phyloP scores from a whole-genome alignment of 1,140 invertebrate genomes.

The Uloborus diversus region DNA sequence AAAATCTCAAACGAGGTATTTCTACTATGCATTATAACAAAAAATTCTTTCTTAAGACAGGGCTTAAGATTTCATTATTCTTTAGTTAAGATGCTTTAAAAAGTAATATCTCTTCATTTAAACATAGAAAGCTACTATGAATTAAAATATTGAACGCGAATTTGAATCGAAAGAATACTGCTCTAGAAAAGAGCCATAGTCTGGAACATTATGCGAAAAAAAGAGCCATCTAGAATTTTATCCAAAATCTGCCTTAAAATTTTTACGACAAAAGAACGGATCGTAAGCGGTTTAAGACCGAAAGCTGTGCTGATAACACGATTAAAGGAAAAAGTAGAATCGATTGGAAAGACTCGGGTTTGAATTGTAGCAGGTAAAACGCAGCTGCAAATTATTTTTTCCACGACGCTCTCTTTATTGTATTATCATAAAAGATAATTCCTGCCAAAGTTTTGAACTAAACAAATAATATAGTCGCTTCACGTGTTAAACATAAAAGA shows the following conservation, averaged over 20 bases:
- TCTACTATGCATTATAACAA: not conserved
- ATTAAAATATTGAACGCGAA: constrained; percentile 8
- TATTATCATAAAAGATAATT: not conserved
- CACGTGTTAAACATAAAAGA: not conserved
- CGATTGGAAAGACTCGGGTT: not conserved
- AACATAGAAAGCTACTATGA: constrained; percentile 18
- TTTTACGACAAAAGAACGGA: not conserved
- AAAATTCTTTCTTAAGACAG: not conserved
- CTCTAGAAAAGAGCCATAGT: too few species aligned
- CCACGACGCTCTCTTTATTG: not conserved
- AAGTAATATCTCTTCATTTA: constrained; percentile 9
- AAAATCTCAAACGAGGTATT: not conserved
- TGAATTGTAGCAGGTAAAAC: not conserved
- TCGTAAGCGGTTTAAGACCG: constrained; percentile 10
- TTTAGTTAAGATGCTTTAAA: not conserved
- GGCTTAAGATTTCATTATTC: not conserved
- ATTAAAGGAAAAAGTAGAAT: constrained; percentile 10
- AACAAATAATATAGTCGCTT: not conserved
- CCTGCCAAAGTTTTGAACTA: constrained; percentile 2
- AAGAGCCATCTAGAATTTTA: not conserved
- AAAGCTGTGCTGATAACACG: not conserved
- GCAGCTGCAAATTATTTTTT: not conserved
- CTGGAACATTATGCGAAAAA: not conserved
- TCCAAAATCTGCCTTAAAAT: not conserved
- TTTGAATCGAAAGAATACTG: not conserved